Conservation (phyloP, 2,113 vertebrate species). For the Myanophis thanlyinensis region DNA sequence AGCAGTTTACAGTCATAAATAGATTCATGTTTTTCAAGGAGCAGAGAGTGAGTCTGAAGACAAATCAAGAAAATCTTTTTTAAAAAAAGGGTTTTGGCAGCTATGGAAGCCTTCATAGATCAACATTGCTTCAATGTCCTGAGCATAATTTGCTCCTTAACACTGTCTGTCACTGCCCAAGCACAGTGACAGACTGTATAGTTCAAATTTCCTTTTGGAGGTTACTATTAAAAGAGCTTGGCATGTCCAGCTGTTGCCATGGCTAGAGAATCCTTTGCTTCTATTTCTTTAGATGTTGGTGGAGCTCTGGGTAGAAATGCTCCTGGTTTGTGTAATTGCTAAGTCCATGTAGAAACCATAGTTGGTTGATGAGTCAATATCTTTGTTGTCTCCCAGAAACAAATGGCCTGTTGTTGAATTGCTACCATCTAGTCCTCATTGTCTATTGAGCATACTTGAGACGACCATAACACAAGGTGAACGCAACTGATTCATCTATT, state of each 20-base stretch:
- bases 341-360: background rate
- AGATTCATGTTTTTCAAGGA: background rate
- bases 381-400: background rate
- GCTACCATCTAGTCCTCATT: background rate
- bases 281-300: background rate
- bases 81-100: background rate
- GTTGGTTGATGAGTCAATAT: background rate
- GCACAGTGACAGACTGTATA: too few relatives aligned
- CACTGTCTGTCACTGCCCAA: too few relatives aligned
- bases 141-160: too few relatives aligned
- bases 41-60: background rate
- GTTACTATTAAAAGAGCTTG: background rate
- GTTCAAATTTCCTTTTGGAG: background rate
- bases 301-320: background rate
- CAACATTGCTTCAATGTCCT: too few relatives aligned
- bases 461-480: background rate
- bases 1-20: background rate
- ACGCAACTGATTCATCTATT: background rate
- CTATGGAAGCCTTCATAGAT: background rate
- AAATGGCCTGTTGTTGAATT: background rate
- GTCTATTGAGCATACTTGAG: background rate
- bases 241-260: background rate
- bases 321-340: background rate
- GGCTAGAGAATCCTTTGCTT: background rate
- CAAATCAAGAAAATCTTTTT: background rate